Conservation (phyloP, 2,888 invertebrate species). For the Polydesmus complanatus region DNA sequence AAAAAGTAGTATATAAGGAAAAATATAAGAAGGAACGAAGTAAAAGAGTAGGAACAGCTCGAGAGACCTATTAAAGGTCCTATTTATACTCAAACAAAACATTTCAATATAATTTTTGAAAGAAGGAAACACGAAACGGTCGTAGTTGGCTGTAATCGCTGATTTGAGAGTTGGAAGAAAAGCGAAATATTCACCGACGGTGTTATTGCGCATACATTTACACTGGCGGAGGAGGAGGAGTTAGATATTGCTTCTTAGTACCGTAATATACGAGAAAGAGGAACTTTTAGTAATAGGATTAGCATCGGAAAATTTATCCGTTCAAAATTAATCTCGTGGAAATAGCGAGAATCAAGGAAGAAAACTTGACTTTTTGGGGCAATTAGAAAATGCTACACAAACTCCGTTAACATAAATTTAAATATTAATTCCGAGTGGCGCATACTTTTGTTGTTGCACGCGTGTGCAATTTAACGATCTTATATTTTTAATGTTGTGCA, state of each 20-base stretch:
- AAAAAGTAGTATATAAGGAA: not conserved
- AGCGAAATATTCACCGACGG: too few relatives aligned
- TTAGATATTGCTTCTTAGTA: too few relatives aligned
- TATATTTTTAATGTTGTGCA: too few relatives aligned
- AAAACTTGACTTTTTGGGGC: too few relatives aligned
- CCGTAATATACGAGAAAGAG: not conserved
- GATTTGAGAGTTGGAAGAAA: not conserved
- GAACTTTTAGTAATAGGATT: not conserved
- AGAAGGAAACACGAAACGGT: not conserved
- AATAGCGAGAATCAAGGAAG: too few relatives aligned
- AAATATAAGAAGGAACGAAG: not conserved
- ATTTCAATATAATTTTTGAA: not conserved
- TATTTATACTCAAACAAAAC: not conserved
- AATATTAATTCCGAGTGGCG: too few relatives aligned
- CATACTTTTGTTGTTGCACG: too few relatives aligned
- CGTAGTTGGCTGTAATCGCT: not conserved
- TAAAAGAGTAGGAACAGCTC: not conserved
- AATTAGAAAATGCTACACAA: too few relatives aligned
- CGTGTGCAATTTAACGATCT: too few relatives aligned
- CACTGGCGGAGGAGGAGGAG: too few relatives aligned
- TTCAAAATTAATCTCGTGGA: not conserved
- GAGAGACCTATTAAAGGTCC: not conserved
- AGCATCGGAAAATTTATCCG: not conserved
- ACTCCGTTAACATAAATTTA: too few relatives aligned
- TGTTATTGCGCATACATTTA: too few relatives aligned